Evolutionary conservation across 2,113 vertebrate species (phyloP).

Genomic region (Perca flavescens): DNA sequence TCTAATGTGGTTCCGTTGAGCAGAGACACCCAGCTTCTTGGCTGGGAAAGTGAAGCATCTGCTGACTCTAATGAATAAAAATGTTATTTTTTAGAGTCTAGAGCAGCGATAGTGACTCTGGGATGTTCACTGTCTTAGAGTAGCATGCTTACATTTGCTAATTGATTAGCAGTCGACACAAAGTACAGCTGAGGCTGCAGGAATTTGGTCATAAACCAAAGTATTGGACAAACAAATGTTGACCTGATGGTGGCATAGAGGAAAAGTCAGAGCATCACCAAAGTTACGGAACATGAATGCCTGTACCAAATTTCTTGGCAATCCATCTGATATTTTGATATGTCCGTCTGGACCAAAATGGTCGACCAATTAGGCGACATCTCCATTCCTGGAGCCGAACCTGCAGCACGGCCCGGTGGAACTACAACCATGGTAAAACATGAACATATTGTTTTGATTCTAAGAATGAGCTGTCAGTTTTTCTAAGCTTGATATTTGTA

Average conservation of each 20-base stretch:
- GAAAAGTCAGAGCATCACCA: not conserved
- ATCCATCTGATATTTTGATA: not conserved
- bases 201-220: too few relatives aligned
- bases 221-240: not conserved
- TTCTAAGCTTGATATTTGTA: not conserved
- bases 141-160: not conserved
- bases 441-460: not conserved
- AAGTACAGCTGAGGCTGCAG: not conserved
- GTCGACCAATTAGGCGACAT: not conserved
- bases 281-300: not conserved
- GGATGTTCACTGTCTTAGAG: too few relatives aligned
- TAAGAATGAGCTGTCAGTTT: not conserved
- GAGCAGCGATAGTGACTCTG: too few relatives aligned
- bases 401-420: not conserved
- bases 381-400: not conserved
- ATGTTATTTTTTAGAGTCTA: too few relatives aligned
- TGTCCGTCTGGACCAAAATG: not conserved
- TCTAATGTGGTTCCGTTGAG: constrained; percentile 15
- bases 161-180: not conserved
- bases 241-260: not conserved
- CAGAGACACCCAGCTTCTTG: not conserved
- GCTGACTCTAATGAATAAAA: not conserved
- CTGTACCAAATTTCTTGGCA: not conserved
- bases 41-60: not conserved
- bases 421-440: not conserved